Evolutionary conservation across 2,797 vertebrate species (phyloP), one percentile per base, ranked within the genome.

Genomic region (Pseudochaenichthys georgianus): DNA sequence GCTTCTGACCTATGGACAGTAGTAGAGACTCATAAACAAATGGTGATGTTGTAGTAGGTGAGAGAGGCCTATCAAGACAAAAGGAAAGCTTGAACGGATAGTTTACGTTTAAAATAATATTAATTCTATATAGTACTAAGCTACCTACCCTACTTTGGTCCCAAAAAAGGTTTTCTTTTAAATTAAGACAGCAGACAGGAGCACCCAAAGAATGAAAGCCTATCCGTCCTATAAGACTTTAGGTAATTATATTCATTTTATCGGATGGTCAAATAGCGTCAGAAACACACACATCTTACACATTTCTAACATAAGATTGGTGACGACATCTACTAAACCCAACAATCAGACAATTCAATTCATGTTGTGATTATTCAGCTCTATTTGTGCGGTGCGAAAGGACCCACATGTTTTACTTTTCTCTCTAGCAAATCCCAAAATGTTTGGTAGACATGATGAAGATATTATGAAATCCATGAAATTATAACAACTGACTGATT

Each of bases 1-100:
- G 23, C 60, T 5, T 54, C 59, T 60, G 70, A 75, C 55, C 65
- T 63, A 50, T 12, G 66, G 57, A 74, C 54, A 62, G 55, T 1
- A 21, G 51, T 9, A 45, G 64, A 61, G n/a, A 64, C 38, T 13
- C 34, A n/a, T 41, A 45, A 9, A 57, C 15, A 77, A 47, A 66
- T 45, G 59, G 75, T 1, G 28, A 51, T 41, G 16, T 3, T 13
- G 42, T 13, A 31, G 61, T 21, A 1, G 19, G 43, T 28, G 34
- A 45, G 11, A 48, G 54, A 31, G 13, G 47, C 0, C 5, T 10
- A 46, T 1, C 6, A 13, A 34, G 5, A 1, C 8, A 38, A 38
- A 38, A 38, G 34, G 1, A 38, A 2, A 9, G 28, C 28, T 28
- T 28, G 28, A 59, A 43, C 6, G 54, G 28, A 53, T 3, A 12